These are phyloP conservation scores for Rhea pennata DNA, from an alignment of 2,113 vertebrate genomes.

Conservation along the genomic window DNA sequence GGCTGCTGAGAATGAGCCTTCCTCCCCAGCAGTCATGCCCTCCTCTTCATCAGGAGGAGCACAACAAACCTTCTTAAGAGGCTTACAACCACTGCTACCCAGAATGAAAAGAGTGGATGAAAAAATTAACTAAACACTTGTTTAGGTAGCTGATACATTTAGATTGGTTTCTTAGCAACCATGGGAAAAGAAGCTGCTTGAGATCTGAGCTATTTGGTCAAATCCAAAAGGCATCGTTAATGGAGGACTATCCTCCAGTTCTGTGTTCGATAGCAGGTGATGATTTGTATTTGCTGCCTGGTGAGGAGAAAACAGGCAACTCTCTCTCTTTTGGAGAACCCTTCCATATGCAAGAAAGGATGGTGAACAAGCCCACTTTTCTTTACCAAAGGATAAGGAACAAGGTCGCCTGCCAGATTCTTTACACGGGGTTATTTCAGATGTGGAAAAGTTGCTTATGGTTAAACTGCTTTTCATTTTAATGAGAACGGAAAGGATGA, in stretches of 20 bases:
- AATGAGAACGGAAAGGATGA: not conserved
- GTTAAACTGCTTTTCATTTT: not conserved
- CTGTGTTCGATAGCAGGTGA: not conserved
- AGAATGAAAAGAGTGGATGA: not conserved
- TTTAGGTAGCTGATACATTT: not conserved
- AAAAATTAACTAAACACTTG: not conserved
- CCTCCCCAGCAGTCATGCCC: not conserved
- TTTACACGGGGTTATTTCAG: not conserved
- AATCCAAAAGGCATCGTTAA: not conserved
- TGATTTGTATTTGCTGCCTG: not conserved
- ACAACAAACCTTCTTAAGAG: not conserved
- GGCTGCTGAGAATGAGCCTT: not conserved
- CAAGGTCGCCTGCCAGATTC: not conserved
- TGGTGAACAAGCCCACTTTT: not conserved
- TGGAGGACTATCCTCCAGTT: not conserved
- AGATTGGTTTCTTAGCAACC: conserved; percentile 66
- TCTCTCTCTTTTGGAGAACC: not conserved
- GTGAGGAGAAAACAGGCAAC: no score
- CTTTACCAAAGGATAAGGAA: not conserved
- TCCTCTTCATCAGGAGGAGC: not conserved
- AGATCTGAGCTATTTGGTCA: conserved; percentile 21
- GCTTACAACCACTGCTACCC: not conserved
- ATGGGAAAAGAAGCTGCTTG: conserved; percentile 12
- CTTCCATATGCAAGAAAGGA: not conserved
- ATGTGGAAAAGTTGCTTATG: not conserved